Percentiles rank a stretch among this genome's conserved stretches.
Evolutionary conservation across 1,140 invertebrate species (phyloP).

Genomic region (Nylanderia fulva): DNA sequence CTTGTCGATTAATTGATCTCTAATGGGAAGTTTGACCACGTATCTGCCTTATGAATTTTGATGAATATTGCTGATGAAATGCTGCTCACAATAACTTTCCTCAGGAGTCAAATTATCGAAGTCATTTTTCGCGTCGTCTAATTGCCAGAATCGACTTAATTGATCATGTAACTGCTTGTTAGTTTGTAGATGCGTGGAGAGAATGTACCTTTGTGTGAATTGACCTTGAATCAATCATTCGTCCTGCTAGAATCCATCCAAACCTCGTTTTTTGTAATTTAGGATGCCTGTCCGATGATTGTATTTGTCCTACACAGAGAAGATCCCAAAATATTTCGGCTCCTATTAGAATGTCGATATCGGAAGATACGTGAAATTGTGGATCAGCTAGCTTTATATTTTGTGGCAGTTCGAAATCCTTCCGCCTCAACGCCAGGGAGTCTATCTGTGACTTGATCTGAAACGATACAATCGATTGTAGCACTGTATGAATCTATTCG

Average conservation of each 20-base stretch:
- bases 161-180: neutral
- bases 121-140: neutral
- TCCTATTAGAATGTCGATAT: constrained; percentile 71
- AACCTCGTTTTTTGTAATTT: constrained; percentile 68
- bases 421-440: constrained; percentile 29
- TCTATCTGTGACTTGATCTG: constrained; percentile 36
- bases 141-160: constrained; percentile 3
- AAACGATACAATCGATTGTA: constrained; percentile 48
- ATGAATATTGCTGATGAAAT: neutral
- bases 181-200: neutral
- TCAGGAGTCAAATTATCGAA: neutral
- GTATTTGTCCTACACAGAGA: constrained; percentile 70
- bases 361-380: constrained; percentile 59
- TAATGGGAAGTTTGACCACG: neutral
- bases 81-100: neutral
- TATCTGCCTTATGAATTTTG: neutral
- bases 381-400: constrained; percentile 68
- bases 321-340: constrained; percentile 74
- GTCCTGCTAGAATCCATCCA: constrained; percentile 37
- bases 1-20: neutral
- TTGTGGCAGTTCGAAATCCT: neutral
- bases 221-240: neutral
- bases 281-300: constrained; percentile 49
- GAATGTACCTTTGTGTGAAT: neutral
- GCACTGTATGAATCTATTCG: neutral